Conservation (phyloP, 2,113 vertebrate genomes). For the Psittacus erithacus region DNA sequence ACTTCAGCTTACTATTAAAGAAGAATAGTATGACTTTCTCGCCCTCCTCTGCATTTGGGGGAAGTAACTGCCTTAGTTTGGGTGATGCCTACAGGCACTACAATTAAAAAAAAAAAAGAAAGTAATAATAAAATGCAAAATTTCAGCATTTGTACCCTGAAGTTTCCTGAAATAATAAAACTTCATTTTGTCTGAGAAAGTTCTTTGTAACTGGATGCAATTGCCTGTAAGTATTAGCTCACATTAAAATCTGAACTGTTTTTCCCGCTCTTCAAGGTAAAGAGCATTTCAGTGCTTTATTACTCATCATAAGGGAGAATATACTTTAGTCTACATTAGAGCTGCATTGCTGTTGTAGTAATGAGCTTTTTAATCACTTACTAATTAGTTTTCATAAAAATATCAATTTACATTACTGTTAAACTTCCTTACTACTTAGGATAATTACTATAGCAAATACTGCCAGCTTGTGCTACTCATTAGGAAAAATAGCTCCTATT, state of each 20-base stretch:
- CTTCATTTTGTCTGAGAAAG: not conserved
- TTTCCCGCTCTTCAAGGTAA: not conserved
- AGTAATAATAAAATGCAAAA: not conserved
- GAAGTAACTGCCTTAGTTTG: not conserved
- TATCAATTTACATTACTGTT: not conserved
- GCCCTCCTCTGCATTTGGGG: not conserved
- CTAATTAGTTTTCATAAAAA: not conserved
- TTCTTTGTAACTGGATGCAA: not conserved
- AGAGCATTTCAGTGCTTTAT: not conserved
- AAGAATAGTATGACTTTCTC: not conserved
- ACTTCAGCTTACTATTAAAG: not conserved
- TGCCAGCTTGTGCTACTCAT: not conserved
- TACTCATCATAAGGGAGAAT: not conserved
- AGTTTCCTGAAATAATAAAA: not conserved
- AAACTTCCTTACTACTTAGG: not conserved
- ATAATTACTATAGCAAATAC: not conserved
- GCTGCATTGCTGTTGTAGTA: not conserved
- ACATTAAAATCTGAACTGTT: not conserved
- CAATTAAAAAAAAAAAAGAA: not conserved
- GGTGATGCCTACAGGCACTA: not conserved
- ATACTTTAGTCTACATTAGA: not conserved
- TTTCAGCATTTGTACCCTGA: not conserved
- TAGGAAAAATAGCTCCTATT: not conserved
- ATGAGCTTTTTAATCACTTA: not conserved
- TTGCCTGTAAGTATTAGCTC: not conserved